Percentiles rank a stretch among this genome's conserved stretches.
Evolutionary conservation across 2,888 invertebrate genomes (phyloP).

Genomic region (Dicyrtomina minuta): DNA sequence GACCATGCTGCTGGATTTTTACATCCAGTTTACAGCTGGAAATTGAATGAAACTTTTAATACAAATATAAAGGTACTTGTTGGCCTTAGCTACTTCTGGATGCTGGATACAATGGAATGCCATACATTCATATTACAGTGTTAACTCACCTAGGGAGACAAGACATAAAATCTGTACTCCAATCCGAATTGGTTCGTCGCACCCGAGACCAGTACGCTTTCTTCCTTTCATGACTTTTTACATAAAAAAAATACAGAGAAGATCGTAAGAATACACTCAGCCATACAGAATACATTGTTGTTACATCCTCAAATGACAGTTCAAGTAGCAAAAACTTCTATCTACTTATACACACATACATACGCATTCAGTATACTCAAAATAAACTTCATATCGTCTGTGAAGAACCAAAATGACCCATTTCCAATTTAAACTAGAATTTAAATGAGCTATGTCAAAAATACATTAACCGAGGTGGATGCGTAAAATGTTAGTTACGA

Average conservation of each 20-base stretch:
- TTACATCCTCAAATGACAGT: not conserved
- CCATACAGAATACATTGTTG: not conserved
- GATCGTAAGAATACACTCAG: not conserved
- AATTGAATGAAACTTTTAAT: slow-evolving; percentile 2
- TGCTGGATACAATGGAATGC: not conserved
- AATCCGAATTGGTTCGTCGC: slow-evolving; percentile 60
- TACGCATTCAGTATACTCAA: not conserved
- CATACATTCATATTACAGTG: not conserved
- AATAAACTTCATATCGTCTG: too few relatives aligned
- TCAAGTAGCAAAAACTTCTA: not conserved
- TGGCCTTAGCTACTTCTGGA: not conserved
- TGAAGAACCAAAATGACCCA: too few relatives aligned
- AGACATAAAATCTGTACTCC: slow-evolving; percentile 77
- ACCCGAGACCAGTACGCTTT: slow-evolving; percentile 90
- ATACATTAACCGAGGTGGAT: too few relatives aligned
- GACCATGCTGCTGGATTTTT: too few relatives aligned
- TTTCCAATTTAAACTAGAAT: too few relatives aligned
- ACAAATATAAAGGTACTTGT: not conserved
- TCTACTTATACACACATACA: not conserved
- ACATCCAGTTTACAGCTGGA: not conserved
- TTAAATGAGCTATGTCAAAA: too few relatives aligned
- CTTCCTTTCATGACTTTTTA: slow-evolving; percentile 88
- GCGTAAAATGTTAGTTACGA: too few relatives aligned
- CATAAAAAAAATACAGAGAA: slow-evolving; percentile 56
- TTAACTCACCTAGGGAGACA: slow-evolving; percentile 64